Percentiles rank a stretch among this genome's conserved stretches.
phyloP scores from a whole-genome alignment of 1,140 invertebrate genomes.

The Ostrea edulis region DNA sequence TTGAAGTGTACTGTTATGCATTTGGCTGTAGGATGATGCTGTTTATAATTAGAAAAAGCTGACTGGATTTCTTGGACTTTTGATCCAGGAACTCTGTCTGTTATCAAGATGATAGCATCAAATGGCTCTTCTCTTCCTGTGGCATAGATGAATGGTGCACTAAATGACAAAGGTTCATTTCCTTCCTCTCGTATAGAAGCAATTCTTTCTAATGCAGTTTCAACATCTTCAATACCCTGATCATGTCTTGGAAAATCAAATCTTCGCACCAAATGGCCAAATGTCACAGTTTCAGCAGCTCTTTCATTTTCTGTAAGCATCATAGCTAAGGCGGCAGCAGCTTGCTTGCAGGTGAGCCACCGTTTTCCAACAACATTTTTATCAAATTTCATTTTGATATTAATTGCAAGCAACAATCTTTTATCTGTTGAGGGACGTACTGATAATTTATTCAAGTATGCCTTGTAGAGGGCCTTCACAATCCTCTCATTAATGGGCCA shows the following conservation, averaged over 20 bases:
- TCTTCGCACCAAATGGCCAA: background rate
- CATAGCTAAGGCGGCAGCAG: background rate
- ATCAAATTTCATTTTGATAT: constrained; percentile 11
- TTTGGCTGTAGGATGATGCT: background rate
- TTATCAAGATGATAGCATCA: background rate
- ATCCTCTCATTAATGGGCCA: background rate
- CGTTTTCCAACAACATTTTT: background rate
- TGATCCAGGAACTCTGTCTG: background rate
- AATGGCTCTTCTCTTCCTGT: background rate
- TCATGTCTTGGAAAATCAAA: background rate
- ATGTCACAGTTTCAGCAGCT: background rate
- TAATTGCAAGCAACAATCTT: background rate
- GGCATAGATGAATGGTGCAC: background rate
- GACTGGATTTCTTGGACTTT: background rate
- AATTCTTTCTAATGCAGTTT: constrained; percentile 10
- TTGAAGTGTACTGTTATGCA: background rate
- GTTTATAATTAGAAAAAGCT: background rate
- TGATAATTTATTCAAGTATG: background rate
- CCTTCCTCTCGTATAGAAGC: background rate
- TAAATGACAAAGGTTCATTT: background rate
- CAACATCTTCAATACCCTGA: background rate
- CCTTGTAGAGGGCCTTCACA: background rate
- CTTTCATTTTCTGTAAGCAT: background rate
- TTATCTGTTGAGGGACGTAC: background rate
- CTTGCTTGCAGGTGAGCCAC: background rate